Conservation (phyloP, 2,113 vertebrate genomes). For the Eupsittula cactorum region DNA sequence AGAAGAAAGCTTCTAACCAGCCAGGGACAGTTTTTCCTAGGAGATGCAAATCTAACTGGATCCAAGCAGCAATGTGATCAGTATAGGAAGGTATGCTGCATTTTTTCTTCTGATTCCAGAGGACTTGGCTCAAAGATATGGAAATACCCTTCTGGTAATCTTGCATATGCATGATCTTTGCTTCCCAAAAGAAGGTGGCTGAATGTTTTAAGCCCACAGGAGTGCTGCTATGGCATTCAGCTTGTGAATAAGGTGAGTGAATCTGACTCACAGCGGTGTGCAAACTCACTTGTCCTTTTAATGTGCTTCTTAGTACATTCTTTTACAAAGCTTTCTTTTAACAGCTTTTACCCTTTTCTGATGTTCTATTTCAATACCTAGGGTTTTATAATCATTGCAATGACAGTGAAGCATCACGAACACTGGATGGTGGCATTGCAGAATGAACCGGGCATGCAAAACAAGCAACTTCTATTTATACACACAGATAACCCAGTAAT, state of each 20-base stretch:
- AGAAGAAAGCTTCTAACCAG: not conserved
- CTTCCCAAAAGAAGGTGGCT: not conserved
- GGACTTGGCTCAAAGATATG: not conserved
- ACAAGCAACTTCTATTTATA: not conserved
- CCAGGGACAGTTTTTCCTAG: not conserved
- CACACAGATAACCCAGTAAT: not conserved
- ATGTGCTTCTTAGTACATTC: not conserved
- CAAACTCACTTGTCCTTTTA: not conserved
- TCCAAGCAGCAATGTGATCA: not conserved
- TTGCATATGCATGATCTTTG: not conserved
- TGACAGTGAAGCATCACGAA: not conserved
- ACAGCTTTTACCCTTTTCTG: not conserved
- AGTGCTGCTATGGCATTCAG: not conserved
- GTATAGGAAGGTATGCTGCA: not conserved
- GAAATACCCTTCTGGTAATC: not conserved
- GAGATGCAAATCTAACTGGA: not conserved
- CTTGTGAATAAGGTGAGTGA: not conserved
- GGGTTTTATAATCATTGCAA: not conserved
- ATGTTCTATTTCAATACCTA: not conserved
- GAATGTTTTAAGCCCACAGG: not conserved
- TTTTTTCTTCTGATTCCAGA: not conserved
- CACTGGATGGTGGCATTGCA: slow-evolving; percentile 49
- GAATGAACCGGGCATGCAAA: slow-evolving; percentile 25
- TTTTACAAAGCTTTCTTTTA: not conserved
- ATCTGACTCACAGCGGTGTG: not conserved